phyloP scores from a whole-genome alignment of 92 coral and sea anemone species.

The Galaxea fascicularis region DNA sequence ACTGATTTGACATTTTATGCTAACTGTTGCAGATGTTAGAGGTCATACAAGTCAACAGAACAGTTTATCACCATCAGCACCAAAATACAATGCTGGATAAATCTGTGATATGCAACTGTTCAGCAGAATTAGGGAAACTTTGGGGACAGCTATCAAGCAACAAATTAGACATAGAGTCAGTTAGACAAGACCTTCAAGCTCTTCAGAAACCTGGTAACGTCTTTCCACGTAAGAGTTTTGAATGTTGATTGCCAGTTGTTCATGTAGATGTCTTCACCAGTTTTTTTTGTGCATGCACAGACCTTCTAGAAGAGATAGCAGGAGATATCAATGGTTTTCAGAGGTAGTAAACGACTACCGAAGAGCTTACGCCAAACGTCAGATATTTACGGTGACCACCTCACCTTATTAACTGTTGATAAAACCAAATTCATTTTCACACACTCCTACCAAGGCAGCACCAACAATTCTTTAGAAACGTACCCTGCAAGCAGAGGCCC shows the following conservation, averaged over 20 bases:
- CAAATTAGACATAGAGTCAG: slow-evolving; percentile 23
- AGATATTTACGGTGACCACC: too few relatives aligned
- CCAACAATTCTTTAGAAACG: too few relatives aligned
- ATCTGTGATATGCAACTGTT: slow-evolving; percentile 21
- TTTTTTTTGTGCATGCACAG: background rate
- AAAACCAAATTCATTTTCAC: too few relatives aligned
- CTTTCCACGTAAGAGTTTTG: slow-evolving; percentile 5
- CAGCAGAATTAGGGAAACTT: slow-evolving; percentile 19
- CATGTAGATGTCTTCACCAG: background rate
- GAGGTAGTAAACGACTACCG: too few relatives aligned
- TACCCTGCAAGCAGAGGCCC: too few relatives aligned
- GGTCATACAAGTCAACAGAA: slow-evolving; percentile 33
- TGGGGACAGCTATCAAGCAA: slow-evolving; percentile 32
- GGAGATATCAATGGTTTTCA: too few relatives aligned
- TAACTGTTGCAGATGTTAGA: slow-evolving; percentile 26
- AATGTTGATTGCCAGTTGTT: background rate
- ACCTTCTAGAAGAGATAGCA: too few relatives aligned
- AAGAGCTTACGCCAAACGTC: too few relatives aligned
- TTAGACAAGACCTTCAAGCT: slow-evolving; percentile 21
- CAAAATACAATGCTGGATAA: background rate
- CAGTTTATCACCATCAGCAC: background rate
- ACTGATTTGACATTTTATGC: too few relatives aligned
- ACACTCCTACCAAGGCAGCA: too few relatives aligned
- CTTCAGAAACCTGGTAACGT: background rate
- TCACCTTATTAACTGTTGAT: too few relatives aligned